These are phyloP conservation scores for Vanacampus margaritifer DNA, from an alignment of 2,113 vertebrate genomes.

Conservation along the genomic window DNA sequence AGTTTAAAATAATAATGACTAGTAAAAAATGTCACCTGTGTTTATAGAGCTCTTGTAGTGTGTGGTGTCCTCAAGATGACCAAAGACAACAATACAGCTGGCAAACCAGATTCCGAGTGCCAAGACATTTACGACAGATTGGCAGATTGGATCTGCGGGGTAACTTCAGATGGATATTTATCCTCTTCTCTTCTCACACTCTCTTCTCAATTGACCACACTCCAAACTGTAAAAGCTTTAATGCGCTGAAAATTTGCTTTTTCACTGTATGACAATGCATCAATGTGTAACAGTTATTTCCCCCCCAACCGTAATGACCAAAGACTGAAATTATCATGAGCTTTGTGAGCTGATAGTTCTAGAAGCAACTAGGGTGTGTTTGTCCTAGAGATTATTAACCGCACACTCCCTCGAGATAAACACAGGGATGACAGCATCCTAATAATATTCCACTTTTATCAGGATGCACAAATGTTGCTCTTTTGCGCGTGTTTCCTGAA, in stretches of 20 bases:
- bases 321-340: slow-evolving; percentile 24
- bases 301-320: neutral
- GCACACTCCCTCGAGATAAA: slow-evolving; percentile 61
- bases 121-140: too few relatives aligned
- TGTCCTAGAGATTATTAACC: slow-evolving; percentile 74
- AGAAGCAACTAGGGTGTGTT: slow-evolving; percentile 56
- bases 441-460: slow-evolving; percentile 78
- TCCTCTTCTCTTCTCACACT: neutral
- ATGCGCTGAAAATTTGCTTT: neutral
- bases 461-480: slow-evolving; percentile 64
- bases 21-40: too few relatives aligned
- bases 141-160: too few relatives aligned
- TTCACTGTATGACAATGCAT: neutral
- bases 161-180: neutral
- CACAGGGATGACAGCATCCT: slow-evolving; percentile 58
- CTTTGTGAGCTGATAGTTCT: slow-evolving; percentile 50
- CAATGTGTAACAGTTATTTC: neutral
- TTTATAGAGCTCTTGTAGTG: too few relatives aligned
- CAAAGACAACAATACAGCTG: too few relatives aligned
- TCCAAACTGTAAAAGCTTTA: neutral
- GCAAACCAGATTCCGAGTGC: too few relatives aligned
- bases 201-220: neutral
- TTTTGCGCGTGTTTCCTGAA: slow-evolving; percentile 65
- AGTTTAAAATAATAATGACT: too few relatives aligned
- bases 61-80: too few relatives aligned